Conservation (phyloP, 2,113 vertebrate genomes). For the Myotis yumanensis region DNA sequence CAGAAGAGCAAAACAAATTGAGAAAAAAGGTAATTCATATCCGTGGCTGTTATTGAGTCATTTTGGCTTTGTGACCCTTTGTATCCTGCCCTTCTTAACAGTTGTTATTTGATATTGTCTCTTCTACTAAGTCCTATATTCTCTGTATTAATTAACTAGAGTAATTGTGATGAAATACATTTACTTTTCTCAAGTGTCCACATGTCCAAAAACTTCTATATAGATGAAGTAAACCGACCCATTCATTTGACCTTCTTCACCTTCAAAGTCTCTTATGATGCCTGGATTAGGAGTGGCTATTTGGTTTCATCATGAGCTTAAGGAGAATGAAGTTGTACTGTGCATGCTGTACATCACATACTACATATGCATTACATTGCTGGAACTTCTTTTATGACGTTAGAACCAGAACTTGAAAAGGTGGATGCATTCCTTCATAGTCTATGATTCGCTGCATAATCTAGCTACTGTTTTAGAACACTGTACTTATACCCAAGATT, state of each 20-base stretch:
- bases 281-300: background rate
- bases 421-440: background rate
- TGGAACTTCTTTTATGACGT: background rate
- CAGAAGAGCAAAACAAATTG: background rate
- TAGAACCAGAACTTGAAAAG: conserved; percentile 34
- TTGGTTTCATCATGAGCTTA: background rate
- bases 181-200: background rate
- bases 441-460: background rate
- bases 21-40: background rate
- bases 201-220: background rate
- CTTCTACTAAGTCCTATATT: background rate
- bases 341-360: background rate
- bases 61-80: background rate
- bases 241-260: background rate
- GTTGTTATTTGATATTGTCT: background rate
- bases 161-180: background rate
- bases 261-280: background rate
- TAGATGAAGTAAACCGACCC: background rate
- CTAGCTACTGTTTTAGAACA: conserved; percentile 22
- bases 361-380: background rate
- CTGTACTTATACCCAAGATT: background rate
- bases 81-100: background rate
- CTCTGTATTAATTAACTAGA: background rate
- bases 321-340: background rate
- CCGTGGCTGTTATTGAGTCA: background rate